Conservation (phyloP, 2,888 invertebrate species). For the Prosopocoilus inquinatus region DNA sequence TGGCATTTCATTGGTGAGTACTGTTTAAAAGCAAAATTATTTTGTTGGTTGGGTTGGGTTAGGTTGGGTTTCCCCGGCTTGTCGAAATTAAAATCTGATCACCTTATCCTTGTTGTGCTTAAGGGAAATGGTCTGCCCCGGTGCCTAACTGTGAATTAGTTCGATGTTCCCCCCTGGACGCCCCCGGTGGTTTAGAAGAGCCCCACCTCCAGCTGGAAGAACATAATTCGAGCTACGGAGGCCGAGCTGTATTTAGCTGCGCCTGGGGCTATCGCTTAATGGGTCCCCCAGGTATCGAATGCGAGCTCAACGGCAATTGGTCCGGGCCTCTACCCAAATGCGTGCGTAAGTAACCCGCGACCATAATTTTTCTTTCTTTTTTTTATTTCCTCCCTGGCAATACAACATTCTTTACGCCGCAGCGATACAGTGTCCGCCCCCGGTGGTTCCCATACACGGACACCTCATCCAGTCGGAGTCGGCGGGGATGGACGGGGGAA, state of each 20-base stretch:
- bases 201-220: conserved; percentile 73
- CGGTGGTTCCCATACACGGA: conserved; percentile 71
- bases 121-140: conserved; percentile 75
- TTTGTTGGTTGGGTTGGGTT: too few relatives aligned
- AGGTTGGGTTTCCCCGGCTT: too few relatives aligned
- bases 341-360: conserved; percentile 58
- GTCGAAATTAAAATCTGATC: too few relatives aligned
- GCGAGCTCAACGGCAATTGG: conserved; percentile 78
- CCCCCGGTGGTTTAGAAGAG: conserved; percentile 64
- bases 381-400: too few relatives aligned
- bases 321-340: conserved; percentile 75
- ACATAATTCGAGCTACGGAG: conserved; percentile 78
- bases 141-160: conserved; percentile 75
- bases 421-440: conserved; percentile 83
- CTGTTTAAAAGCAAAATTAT: too few relatives aligned
- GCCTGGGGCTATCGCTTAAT: conserved; percentile 78
- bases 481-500: conserved; percentile 57
- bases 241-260: conserved; percentile 78
- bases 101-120: conserved; percentile 23
- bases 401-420: conserved; percentile 23
- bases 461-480: conserved; percentile 57
- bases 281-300: conserved; percentile 76
- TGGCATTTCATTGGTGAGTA: too few relatives aligned
- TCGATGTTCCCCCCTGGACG: conserved; percentile 70
- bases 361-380: too few relatives aligned